A percentile compares a stretch with the other conserved stretches of the same genome.
These are phyloP conservation scores for Holothuria leucospilota DNA, from an alignment of 53 echinoderm and acorn worm species.

Conservation along the genomic window DNA sequence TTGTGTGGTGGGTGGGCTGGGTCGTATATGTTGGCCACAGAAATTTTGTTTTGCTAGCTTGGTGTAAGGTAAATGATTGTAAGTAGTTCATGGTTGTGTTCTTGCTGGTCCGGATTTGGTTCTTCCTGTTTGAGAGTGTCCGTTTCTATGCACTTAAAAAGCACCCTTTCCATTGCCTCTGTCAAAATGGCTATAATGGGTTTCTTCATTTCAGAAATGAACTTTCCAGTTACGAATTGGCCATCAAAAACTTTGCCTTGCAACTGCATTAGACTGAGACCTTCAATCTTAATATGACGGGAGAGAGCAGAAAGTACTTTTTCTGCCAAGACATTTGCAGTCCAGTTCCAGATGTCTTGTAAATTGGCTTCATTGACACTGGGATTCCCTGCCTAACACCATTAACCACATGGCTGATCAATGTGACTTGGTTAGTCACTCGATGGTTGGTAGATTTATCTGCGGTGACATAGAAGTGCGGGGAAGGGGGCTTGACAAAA, in stretches of 20 bases:
- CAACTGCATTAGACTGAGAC: not conserved
- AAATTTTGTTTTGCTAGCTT: too few relatives aligned
- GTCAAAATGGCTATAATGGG: not conserved
- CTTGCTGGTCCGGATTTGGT: too few relatives aligned
- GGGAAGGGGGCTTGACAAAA: not conserved
- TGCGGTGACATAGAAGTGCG: conserved; percentile 4
- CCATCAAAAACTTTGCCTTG: conserved; percentile 9
- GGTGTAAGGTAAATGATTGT: too few relatives aligned
- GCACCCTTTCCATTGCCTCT: too few relatives aligned
- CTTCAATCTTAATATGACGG: not conserved
- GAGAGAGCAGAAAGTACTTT: not conserved
- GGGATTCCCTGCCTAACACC: not conserved
- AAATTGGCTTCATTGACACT: not conserved
- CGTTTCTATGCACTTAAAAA: too few relatives aligned
- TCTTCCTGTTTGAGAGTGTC: too few relatives aligned
- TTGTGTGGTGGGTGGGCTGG: too few relatives aligned
- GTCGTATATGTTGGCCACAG: too few relatives aligned
- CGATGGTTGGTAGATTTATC: conserved; percentile 20
- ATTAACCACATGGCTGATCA: not conserved
- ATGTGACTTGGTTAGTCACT: conserved; percentile 4
- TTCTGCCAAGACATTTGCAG: not conserved
- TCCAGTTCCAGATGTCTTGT: not conserved
- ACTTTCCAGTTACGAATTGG: not conserved
- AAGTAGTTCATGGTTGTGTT: too few relatives aligned
- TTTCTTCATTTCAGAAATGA: not conserved